Base-by-base conservation (phyloP, 2,797 vertebrate genomes). In the Siniperca scherzeri region DNA sequence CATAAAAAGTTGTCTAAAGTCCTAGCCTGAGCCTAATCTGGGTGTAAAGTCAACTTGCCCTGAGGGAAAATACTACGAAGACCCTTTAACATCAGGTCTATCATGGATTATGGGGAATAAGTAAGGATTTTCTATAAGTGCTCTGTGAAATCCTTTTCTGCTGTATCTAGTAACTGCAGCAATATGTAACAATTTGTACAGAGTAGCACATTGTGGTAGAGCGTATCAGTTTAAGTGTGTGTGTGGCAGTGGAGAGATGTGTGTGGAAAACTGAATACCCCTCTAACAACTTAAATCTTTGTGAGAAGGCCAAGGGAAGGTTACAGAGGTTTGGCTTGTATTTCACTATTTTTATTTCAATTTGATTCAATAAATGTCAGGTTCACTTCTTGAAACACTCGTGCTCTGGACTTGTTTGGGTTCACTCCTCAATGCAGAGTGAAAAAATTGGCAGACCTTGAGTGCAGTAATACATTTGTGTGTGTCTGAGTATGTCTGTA, bases 321-420 rank as follows among this genome's bases (percentile, higher is more conserved):
- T 82, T 91, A 74, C 46, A 14, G 70, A 84, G 70, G 57, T 71
- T 78, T 87, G 84, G 68, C 87, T 88, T 59, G 30, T 77, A 65
- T 90, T 92, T 91, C 78, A 73, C 66, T 81, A 68, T 92, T 93
- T 94, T 93, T 74, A 89, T 91, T 93, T 91, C 73, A 64, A 79
- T 92, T 91, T 91, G 77, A 90, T 89, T 92, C 87, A 91, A 90
- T 90, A 90, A 93, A 89, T 87, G 90, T 89, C 89, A 89, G 48
- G 48, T 88, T 89, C 48, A 40, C 70, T 91, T 87, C 71, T 71
- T 56, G 36, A 92, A 89, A 88, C 84, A 30, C 70, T 83, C 13
- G 1, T 53, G 48, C 48, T 71, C 40, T 44, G 50, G 69, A 68
- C 65, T 78, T 84, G 73, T 87, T 83, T 81, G 56, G 86, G 65